These are phyloP conservation scores for Xiphophorus hellerii DNA, from an alignment of 2,113 vertebrate genomes.

Conservation along the genomic window DNA sequence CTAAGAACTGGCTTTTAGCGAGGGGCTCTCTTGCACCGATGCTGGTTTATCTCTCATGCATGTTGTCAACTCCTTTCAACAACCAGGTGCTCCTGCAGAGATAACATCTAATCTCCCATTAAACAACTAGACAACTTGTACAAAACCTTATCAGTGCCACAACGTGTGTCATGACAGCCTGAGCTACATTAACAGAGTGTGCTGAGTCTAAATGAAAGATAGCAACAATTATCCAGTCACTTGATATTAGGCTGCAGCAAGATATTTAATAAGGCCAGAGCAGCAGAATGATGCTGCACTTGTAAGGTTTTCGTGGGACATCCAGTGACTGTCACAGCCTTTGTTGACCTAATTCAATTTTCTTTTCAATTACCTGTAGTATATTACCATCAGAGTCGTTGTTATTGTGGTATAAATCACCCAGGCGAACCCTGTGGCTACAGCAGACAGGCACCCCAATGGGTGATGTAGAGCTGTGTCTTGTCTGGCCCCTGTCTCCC, in stretches of 20 bases:
- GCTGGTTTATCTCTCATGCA: slow-evolving; percentile 25
- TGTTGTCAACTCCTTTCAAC: slow-evolving; percentile 29
- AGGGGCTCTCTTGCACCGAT: slow-evolving; percentile 16
- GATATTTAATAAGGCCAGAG: slow-evolving; percentile 54
- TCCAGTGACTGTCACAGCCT: slow-evolving; percentile 62
- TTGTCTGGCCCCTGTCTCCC: slow-evolving; percentile 59
- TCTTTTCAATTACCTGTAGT: slow-evolving; percentile 80
- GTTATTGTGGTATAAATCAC: slow-evolving; percentile 60
- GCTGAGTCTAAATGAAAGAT: slow-evolving; percentile 66
- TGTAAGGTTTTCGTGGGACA: slow-evolving; percentile 62
- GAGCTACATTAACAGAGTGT: slow-evolving; percentile 25
- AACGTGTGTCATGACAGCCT: slow-evolving; percentile 25
- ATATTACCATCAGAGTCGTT: slow-evolving; percentile 70
- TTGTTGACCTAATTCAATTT: slow-evolving; percentile 81
- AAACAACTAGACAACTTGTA: slow-evolving; percentile 54
- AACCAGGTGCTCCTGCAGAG: slow-evolving; percentile 16
- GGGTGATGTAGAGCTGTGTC: slow-evolving; percentile 68
- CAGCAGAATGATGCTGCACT: slow-evolving; percentile 51
- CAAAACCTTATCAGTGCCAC: slow-evolving; percentile 53
- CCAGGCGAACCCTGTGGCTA: slow-evolving; percentile 48
- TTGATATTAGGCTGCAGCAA: slow-evolving; percentile 58
- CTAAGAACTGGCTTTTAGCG: background rate
- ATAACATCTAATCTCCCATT: slow-evolving; percentile 68
- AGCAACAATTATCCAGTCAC: slow-evolving; percentile 58
- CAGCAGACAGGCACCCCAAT: slow-evolving; percentile 42